Evolutionary conservation across 2,797 vertebrate species (phyloP).

Genomic region (Gallirallus australis): DNA sequence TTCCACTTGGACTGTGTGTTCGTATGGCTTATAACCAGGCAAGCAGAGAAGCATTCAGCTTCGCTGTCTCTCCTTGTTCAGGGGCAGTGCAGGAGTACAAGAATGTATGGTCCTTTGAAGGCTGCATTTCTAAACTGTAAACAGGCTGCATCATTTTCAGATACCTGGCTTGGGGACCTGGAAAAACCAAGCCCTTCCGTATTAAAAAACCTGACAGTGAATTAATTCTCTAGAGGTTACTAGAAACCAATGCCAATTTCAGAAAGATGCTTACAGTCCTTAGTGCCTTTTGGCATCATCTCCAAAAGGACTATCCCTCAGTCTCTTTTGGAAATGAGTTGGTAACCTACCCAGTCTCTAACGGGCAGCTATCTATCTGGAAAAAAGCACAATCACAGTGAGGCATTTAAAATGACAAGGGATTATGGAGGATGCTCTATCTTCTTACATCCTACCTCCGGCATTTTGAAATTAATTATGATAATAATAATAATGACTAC

Average conservation of each 20-base stretch:
- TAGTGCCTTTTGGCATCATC: not conserved
- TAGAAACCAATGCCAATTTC: not conserved
- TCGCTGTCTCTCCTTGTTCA: not conserved
- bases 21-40: not conserved
- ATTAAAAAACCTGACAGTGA: not conserved
- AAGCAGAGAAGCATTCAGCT: not conserved
- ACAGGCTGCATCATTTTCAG: not conserved
- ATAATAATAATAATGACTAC: conserved; percentile 36
- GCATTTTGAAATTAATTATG: conserved; percentile 44
- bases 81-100: not conserved
- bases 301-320: not conserved
- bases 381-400: not conserved
- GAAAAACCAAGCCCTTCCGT: not conserved
- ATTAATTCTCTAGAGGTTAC: not conserved
- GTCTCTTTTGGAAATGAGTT: not conserved
- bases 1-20: not conserved
- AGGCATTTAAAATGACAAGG: not conserved
- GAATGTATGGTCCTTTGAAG: not conserved
- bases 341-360: not conserved
- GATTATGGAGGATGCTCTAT: not conserved
- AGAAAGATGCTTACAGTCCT: not conserved
- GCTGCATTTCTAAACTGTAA: not conserved
- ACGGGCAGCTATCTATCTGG: not conserved
- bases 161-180: not conserved
- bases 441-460: not conserved